Evolutionary conservation across 2,113 vertebrate species (phyloP).

Genomic region (Bolborhynchus lineola): DNA sequence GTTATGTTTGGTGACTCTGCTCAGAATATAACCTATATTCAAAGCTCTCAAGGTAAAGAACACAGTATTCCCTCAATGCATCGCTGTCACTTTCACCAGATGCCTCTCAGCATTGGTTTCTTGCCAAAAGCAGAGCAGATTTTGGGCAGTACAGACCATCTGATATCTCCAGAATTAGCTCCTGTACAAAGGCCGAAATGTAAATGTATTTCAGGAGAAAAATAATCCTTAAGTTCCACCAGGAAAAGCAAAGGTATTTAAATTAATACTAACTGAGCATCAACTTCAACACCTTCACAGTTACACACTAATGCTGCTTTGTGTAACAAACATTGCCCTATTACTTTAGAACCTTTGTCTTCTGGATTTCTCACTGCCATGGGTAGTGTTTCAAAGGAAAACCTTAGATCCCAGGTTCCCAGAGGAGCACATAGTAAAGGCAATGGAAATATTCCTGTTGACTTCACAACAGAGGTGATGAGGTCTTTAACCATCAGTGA

Average conservation of each 20-base stretch:
- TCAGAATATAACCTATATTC: not conserved
- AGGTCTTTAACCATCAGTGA: not conserved
- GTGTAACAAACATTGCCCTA: not conserved
- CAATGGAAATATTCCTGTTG: not conserved
- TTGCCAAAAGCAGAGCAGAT: not conserved
- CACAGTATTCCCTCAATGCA: not conserved
- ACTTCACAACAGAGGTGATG: not conserved
- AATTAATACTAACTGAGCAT: not conserved
- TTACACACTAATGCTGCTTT: not conserved
- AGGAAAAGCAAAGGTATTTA: not conserved
- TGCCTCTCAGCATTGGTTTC: not conserved
- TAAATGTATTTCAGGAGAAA: not conserved
- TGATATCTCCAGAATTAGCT: not conserved
- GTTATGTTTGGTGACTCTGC: not conserved
- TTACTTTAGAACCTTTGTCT: slow-evolving; percentile 37
- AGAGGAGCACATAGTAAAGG: not conserved
- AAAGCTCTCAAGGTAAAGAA: not conserved
- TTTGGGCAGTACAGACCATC: not conserved
- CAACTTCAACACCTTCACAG: not conserved
- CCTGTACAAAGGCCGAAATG: not conserved
- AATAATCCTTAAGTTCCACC: not conserved
- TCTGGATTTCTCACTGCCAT: not conserved
- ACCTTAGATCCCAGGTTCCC: not conserved
- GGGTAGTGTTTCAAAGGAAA: not conserved
- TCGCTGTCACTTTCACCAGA: not conserved